Base-by-base conservation (phyloP, 2,888 invertebrate genomes). In the Cistogaster globosa region DNA sequence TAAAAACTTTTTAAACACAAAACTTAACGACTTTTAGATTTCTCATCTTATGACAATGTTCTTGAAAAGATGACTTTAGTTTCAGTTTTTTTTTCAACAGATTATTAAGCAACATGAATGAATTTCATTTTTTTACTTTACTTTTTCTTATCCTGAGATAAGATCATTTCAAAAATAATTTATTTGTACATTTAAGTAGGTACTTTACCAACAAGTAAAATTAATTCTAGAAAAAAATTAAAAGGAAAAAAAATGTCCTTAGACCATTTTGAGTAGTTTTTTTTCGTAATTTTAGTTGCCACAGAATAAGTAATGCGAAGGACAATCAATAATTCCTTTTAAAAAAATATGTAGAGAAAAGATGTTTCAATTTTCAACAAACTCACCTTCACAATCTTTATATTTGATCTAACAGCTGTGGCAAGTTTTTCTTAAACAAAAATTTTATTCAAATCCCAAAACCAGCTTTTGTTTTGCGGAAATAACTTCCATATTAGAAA, bases 81-180 rank as follows among this genome's bases (percentile, higher is more conserved):
- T 32, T 18, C 14, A 51, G 51, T 9, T 32, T 18, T 71, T 60
- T 26, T 26, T 36, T 48, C 0, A 42, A 42, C 12, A 42, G 7
- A 51, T 20, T 60, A 48, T 36, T 48, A 60, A 60, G 51, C 4
- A 69, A 51, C 48, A 20, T 72, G 32, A 4, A 57, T 18, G 9
- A 60, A 8, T 58, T 14, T 45, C n/a, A n/a, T 55, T 18, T 20
- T 65, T 67, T 65, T 32, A n/a, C 12, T n/a, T 26, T 69, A 8
- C n/a, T 32, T 14, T 18, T 2, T 22, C 45, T n/a, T 26, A 42
- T 42, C 12, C 57, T 18, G 1, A 42, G 42, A 45, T 45, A 14
- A 68, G 18, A 42, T 69, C 4, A 16, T 58, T 72, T 48, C 7
- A 1, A 4, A 58, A 16, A 58, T 45, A 48, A 65, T n/a, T 26